A percentile compares a stretch with the other conserved stretches of the same genome.
Conservation (phyloP, 2,113 vertebrate genomes). For the Tragulus kanchil region DNA sequence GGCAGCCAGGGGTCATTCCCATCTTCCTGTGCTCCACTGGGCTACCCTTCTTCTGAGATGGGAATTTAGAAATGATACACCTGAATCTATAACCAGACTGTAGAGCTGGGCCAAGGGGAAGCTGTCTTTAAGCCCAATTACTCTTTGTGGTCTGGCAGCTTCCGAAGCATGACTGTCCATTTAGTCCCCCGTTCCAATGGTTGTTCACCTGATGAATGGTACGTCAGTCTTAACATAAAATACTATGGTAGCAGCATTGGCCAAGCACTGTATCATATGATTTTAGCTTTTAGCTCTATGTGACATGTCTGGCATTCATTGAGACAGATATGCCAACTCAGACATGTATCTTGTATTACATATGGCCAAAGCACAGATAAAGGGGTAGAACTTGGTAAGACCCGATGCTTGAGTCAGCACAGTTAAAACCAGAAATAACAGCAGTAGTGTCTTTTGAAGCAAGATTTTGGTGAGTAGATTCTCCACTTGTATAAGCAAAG, state of each 20-base stretch:
- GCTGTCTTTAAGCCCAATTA: background rate
- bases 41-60: background rate
- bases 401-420: background rate
- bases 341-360: background rate
- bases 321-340: conserved; percentile 10
- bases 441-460: background rate
- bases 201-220: background rate
- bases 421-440: background rate
- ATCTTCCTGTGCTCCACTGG: background rate
- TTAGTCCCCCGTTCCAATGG: background rate
- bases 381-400: background rate
- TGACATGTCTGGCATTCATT: conserved; percentile 47
- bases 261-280: background rate
- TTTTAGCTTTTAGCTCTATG: background rate
- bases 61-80: conserved; percentile 29
- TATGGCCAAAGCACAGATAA: background rate
- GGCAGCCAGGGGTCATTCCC: background rate
- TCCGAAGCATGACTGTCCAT: background rate
- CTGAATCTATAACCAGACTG: background rate
- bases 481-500: background rate
- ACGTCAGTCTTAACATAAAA: conserved; percentile 18
- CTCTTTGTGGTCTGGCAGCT: conserved; percentile 60
- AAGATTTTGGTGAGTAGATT: background rate
- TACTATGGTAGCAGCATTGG: background rate
- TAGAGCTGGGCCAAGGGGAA: background rate